Evolutionary conservation across 2,113 vertebrate species (phyloP).

Genomic region (Thryonomys swinderianus): DNA sequence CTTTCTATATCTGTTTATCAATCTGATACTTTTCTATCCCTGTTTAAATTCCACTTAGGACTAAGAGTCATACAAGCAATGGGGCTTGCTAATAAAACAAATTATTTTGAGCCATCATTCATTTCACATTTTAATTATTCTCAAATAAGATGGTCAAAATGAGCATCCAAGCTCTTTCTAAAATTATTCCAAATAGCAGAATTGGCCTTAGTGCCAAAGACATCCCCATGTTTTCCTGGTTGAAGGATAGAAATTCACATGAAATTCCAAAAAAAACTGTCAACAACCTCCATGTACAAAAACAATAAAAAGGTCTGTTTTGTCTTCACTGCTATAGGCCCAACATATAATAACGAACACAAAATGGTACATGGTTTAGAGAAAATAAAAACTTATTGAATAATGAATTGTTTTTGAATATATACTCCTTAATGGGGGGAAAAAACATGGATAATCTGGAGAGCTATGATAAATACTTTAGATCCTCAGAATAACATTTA

Average conservation of each 20-base stretch:
- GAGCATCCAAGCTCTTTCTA: not conserved
- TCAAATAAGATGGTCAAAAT: not conserved
- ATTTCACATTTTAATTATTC: not conserved
- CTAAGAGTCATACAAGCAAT: not conserved
- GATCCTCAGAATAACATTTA: conserved; percentile 52
- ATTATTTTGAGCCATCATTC: not conserved
- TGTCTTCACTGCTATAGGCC: not conserved
- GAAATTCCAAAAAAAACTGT: not conserved
- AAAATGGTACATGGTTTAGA: not conserved
- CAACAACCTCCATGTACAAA: not conserved
- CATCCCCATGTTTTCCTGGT: not conserved
- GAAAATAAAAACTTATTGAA: conserved; percentile 12
- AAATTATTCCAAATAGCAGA: not conserved
- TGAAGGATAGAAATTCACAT: not conserved
- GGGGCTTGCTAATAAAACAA: not conserved
- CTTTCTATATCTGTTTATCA: not conserved
- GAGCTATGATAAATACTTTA: conserved; percentile 61
- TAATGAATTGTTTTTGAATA: conserved; percentile 1
- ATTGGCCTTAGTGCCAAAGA: not conserved
- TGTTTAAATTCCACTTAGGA: not conserved
- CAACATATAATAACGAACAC: not conserved
- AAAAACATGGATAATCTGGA: conserved; percentile 10
- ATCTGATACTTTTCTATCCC: not conserved
- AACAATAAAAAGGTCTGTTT: not conserved
- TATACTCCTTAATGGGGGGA: not conserved